phyloP scores from a whole-genome alignment of 2,888 invertebrate species.

The Litoditis marina region DNA sequence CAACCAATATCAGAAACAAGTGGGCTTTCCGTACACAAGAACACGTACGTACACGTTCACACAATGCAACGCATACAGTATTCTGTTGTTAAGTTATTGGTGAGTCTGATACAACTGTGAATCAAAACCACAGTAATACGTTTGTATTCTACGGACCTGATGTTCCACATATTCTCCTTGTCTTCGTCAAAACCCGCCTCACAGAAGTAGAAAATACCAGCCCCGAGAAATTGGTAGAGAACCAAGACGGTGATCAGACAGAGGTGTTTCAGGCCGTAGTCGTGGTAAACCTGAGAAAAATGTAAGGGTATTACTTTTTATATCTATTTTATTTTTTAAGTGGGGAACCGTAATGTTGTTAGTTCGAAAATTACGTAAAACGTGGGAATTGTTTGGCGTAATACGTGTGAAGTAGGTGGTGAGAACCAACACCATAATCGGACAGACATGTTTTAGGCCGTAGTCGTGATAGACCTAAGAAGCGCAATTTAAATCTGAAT shows the following conservation, averaged over 20 bases:
- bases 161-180: conserved; percentile 38
- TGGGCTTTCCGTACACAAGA: no score
- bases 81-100: no score
- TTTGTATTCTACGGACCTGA: conserved; percentile 10
- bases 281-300: conserved; percentile 41
- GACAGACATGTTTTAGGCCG: conserved; percentile 47
- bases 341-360: no score
- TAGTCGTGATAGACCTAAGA: conserved; percentile 49
- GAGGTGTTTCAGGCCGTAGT: conserved; percentile 52
- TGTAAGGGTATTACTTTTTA: not conserved
- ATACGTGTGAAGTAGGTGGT: no score
- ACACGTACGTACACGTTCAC: not conserved
- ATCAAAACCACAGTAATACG: no score
- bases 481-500: no score
- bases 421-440: conserved; percentile 39
- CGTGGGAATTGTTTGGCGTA: no score
- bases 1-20: not conserved
- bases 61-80: not conserved
- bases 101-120: no score
- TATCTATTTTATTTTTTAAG: no score
- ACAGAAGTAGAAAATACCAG: conserved; percentile 45
- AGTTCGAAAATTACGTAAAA: no score
- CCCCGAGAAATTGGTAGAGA: conserved; percentile 49
- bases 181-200: conserved; percentile 41
- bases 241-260: conserved; percentile 40